Evolutionary conservation across 1,140 invertebrate species (phyloP), one percentile per base, ranked within the genome.

Genomic region (Meteorus sp.): DNA sequence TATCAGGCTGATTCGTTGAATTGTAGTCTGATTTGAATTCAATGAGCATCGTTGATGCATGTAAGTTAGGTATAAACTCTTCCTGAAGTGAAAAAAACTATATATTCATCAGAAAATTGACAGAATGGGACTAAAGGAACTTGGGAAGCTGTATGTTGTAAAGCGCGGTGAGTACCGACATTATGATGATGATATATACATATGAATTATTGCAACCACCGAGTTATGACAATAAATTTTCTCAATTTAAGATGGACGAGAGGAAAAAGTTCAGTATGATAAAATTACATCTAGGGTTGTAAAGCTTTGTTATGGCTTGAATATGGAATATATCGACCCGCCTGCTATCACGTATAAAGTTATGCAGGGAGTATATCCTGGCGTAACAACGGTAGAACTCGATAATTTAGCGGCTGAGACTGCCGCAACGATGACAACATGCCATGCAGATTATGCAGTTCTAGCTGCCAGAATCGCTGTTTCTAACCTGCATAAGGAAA

Each of bases 281-380:
- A 99, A 99, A 85, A 99, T 99, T 56, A 98, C 96, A 1, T 95
- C 92, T 0, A 83, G 97, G 66, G 95, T 99, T 29, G 86, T 91
- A 70, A 98, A 98, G 73, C 82, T 98, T 47, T 98, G 97, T 71
- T 98, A 98, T 84, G 93, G 93, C 27, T 82, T 99, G 2, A 94
- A 98, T 75, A 92, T 91, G 86, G 94, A 98, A 56, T 98, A 92
- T 84, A 89, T 99, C 35, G 94, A 98, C 78, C 95, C 97, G 19
- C 85, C 90, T 5, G 83, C 88, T 27, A 93, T 95, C 56, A 94
- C 93, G 2, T 74, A 92, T 20, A 91, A 92, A 81, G 92, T 99
- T 0, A 95, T 99, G 39, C 92, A 83, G 81, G 96, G 96, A 0
- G 83, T 99, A 3, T 99, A 97, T 75, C 88, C 92, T 63, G 97